Base-by-base conservation (phyloP, 2,797 vertebrate species). In the Ispidina lecontei region DNA sequence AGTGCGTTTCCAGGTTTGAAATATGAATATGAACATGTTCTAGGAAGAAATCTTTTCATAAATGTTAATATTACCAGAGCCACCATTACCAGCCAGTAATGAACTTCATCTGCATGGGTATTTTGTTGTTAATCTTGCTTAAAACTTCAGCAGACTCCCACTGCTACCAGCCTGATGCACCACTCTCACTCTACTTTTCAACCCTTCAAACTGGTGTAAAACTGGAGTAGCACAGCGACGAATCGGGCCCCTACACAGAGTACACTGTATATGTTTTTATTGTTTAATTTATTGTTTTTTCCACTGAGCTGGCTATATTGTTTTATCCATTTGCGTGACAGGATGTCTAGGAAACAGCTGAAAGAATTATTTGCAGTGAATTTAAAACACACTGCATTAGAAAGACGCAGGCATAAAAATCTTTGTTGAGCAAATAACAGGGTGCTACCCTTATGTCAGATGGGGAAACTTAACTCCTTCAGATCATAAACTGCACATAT, bases 321-420 rank as follows among this genome's bases (percentile, higher is more conserved):
- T 96, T 96, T 97, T 95, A 97, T 91, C 94, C 92, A 96, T 74
- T 94, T 97, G 95, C 83, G 90, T 93, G 94, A 96, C 94, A 96
- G 94, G 96, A 96, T 96, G 96, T 92, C 95, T 96, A 97, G 95
- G 94, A 96, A 96, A 96, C 96, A 96, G 95, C 89, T 96, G 97
- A 97, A 94, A 97, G 87, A 97, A 96, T 97, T 95, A 95, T 97
- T 97, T 96, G 95, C 90, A 96, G 81, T 85, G 96, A 97, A 96
- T 95, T 84, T 96, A 73, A 96, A 96, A 92, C 95, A 95, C 83
- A 89, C 81, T 87, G 94, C 82, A 69, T 83, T 72, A 94, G 89
- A 87, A 86, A 97, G 84, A 95, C 5, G 43, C 37, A 95, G 91
- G 89, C 74, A 93, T 65, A 88, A 96, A 95, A 96, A 92, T 93